Evolutionary conservation across 2,113 vertebrate species (phyloP).

Genomic region (Protobothrops flavoviridis): DNA sequence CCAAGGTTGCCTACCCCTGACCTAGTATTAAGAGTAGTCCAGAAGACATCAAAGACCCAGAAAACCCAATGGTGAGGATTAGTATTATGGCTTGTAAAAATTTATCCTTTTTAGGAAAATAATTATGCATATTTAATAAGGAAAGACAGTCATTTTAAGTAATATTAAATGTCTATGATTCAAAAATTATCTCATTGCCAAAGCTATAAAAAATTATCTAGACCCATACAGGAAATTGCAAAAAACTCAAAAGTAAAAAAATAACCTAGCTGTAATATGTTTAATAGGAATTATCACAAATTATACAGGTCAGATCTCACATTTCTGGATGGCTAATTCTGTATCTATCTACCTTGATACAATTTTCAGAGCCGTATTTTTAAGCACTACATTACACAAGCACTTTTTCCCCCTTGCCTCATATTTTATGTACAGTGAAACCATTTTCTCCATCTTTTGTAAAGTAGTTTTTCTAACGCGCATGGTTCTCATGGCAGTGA

Average conservation of each 20-base stretch:
- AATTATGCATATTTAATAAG: too few relatives aligned
- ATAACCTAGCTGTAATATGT: background rate
- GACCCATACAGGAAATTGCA: background rate
- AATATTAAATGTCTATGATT: background rate
- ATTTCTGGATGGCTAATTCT: background rate
- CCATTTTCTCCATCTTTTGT: background rate
- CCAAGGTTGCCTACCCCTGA: too few relatives aligned
- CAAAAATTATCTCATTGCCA: background rate
- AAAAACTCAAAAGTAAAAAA: background rate
- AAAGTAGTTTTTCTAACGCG: background rate
- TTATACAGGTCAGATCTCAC: slow-evolving; percentile 30
- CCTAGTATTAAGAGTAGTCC: background rate
- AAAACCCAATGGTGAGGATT: background rate
- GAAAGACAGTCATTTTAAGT: background rate
- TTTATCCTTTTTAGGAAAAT: background rate
- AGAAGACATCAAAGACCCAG: background rate
- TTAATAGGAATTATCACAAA: slow-evolving; percentile 26
- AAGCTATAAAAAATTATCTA: background rate
- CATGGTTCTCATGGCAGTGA: background rate
- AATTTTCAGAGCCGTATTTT: background rate
- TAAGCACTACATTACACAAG: background rate
- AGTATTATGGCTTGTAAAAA: background rate
- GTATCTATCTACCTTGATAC: background rate
- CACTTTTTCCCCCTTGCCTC: background rate
- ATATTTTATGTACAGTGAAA: background rate